Conservation (phyloP, 64 coral and sea anemone genomes). For the Trachythela sp. region DNA sequence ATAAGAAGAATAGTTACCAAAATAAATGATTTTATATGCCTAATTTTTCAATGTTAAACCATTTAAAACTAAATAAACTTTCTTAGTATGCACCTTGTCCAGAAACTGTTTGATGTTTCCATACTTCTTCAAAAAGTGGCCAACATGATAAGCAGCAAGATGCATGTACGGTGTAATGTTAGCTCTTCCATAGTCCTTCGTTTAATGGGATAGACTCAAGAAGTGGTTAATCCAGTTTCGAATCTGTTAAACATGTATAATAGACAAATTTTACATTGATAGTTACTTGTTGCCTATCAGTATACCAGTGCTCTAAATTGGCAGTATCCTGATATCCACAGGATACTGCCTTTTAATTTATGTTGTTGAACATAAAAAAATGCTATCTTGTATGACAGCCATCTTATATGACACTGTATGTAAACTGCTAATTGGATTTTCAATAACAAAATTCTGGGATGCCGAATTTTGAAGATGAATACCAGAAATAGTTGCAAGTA, state of each 20-base stretch:
- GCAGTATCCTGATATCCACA: not conserved
- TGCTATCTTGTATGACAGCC: too few relatives aligned
- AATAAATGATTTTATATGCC: not conserved
- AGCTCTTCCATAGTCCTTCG: not conserved
- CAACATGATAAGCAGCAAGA: not conserved
- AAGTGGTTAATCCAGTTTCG: not conserved
- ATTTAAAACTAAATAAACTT: not conserved
- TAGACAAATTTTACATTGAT: not conserved
- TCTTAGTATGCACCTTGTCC: not conserved
- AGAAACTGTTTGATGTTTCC: slow-evolving; percentile 12
- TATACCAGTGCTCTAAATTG: not conserved
- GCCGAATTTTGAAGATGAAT: too few relatives aligned
- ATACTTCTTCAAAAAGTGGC: not conserved
- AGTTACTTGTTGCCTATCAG: not conserved
- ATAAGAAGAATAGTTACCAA: not conserved
- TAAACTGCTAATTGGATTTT: not conserved
- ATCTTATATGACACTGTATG: too few relatives aligned
- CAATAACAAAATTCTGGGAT: not conserved
- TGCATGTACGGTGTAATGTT: slow-evolving; percentile 4
- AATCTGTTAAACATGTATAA: not conserved
- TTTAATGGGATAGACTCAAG: not conserved
- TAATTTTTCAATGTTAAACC: not conserved
- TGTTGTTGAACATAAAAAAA: too few relatives aligned
- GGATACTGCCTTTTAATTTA: too few relatives aligned
- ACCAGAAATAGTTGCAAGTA: too few relatives aligned